These are phyloP conservation scores for Rosalia funebris DNA, from an alignment of 2,888 invertebrate species.

Conservation along the genomic window DNA sequence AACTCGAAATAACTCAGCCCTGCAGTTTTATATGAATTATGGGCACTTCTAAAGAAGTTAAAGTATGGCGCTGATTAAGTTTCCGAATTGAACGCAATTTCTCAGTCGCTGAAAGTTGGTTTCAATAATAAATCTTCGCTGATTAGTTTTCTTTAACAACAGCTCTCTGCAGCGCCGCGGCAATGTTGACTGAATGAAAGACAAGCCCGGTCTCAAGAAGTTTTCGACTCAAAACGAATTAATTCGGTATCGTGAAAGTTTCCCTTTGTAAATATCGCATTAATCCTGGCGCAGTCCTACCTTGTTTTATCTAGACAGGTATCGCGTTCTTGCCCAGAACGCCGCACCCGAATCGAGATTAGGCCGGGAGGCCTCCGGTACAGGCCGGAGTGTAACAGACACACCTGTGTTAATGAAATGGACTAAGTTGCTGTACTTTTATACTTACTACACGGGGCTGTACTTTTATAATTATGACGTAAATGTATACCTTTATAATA, in stretches of 20 bases:
- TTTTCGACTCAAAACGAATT: conserved; percentile 51
- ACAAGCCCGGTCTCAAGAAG: conserved; percentile 33
- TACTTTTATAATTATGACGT: too few relatives aligned
- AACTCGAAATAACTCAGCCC: not conserved
- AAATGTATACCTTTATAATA: too few relatives aligned
- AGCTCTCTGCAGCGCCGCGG: conserved; percentile 30
- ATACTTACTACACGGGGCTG: too few relatives aligned
- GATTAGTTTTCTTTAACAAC: conserved; percentile 44
- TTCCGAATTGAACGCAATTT: conserved; percentile 35
- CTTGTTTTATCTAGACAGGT: conserved; percentile 56
- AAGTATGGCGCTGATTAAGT: conserved; percentile 41
- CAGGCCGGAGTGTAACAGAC: conserved; percentile 27
- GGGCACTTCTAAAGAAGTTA: conserved; percentile 25
- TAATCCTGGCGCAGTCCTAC: conserved; percentile 53
- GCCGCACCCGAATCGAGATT: conserved; percentile 30
- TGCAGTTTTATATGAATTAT: conserved; percentile 35
- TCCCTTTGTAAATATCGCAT: conserved; percentile 57
- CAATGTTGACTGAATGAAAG: conserved; percentile 46
- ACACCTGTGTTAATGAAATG: not conserved
- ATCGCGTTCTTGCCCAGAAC: conserved; percentile 43
- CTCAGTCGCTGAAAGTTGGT: conserved; percentile 45
- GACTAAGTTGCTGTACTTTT: too few relatives aligned
- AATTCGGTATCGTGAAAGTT: conserved; percentile 54
- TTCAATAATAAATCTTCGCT: conserved; percentile 50
- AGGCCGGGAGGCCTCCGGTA: conserved; percentile 12